Percentiles rank a stretch among this genome's conserved stretches.
Evolutionary conservation across 1,140 invertebrate species (phyloP).

Genomic region (Rhizoglyphus robini): DNA sequence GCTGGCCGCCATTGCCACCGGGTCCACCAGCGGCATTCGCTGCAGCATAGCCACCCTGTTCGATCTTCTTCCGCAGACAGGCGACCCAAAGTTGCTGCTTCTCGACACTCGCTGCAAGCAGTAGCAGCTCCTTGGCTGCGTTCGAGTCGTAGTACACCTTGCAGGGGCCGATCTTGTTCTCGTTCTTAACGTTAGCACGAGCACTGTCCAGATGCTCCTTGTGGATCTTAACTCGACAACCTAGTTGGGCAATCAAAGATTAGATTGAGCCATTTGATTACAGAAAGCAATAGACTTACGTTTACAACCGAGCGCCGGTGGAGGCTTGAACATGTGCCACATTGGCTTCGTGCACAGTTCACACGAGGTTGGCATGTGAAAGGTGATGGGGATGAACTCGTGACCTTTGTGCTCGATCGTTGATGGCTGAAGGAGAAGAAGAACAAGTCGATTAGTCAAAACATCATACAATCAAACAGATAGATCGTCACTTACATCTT

Average conservation of each 20-base stretch:
- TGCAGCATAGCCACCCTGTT: constrained; percentile 82
- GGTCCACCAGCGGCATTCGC: neutral
- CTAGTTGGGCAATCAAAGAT: constrained; percentile 38
- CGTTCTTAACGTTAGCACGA: constrained; percentile 41
- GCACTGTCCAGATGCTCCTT: constrained; percentile 65
- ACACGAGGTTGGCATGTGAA: constrained; percentile 94
- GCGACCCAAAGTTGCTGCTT: constrained; percentile 87
- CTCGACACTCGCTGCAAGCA: constrained; percentile 64
- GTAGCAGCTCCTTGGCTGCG: constrained; percentile 74
- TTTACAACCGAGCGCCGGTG: constrained; percentile 87
- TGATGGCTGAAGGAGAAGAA: constrained; percentile 41
- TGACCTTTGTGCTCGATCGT: constrained; percentile 81
- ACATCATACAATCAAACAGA: neutral
- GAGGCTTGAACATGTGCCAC: constrained; percentile 92
- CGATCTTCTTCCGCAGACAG: constrained; percentile 74
- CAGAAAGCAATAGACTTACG: constrained; percentile 39
- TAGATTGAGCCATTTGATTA: neutral
- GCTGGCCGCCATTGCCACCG: neutral
- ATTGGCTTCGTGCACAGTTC: constrained; percentile 91
- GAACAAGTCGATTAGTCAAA: constrained; percentile 1
- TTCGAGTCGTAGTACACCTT: constrained; percentile 87
- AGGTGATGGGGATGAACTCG: constrained; percentile 88
- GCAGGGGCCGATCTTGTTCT: constrained; percentile 53
- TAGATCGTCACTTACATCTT: constrained; percentile 26
- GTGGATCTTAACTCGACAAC: constrained; percentile 90